Conservation (phyloP, 2,113 vertebrate genomes). For the Egretta garzetta region DNA sequence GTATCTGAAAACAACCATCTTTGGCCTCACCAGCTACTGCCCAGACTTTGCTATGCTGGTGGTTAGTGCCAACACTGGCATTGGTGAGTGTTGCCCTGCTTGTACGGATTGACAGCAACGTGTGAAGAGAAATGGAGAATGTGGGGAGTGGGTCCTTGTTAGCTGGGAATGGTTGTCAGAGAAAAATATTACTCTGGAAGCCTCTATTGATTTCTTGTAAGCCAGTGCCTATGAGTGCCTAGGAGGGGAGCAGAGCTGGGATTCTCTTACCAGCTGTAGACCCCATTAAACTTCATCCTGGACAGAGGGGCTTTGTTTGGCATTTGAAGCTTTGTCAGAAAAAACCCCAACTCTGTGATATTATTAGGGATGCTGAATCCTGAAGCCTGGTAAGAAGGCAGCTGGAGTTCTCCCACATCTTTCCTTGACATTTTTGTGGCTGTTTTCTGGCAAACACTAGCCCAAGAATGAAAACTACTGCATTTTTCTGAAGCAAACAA, state of each 20-base stretch:
- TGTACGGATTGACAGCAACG: neutral
- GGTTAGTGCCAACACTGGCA: constrained; percentile 95
- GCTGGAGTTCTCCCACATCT: neutral
- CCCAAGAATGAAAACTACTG: neutral
- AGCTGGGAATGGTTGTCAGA: neutral
- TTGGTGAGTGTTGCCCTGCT: constrained; percentile 78
- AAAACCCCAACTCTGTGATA: neutral
- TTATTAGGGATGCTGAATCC: neutral
- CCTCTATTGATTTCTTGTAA: neutral
- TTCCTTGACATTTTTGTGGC: neutral
- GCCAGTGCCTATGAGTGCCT: neutral
- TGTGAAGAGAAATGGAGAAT: neutral
- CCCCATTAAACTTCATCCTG: neutral
- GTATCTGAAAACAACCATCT: constrained; percentile 98
- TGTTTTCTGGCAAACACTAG: neutral
- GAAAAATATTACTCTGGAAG: neutral
- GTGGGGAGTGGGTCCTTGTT: neutral
- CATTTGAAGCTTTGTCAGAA: neutral
- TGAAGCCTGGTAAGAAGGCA: neutral
- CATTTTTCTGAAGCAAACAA: neutral
- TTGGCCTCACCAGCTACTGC: constrained; percentile 97
- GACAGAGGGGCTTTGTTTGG: neutral
- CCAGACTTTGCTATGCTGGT: constrained; percentile 99
- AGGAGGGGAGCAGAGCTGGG: neutral
- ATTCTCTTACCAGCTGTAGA: neutral